These are phyloP conservation scores for Haliclona indistincta DNA, from an alignment of 37 sponge, comb jelly and placozoan species.

Conservation along the genomic window DNA sequence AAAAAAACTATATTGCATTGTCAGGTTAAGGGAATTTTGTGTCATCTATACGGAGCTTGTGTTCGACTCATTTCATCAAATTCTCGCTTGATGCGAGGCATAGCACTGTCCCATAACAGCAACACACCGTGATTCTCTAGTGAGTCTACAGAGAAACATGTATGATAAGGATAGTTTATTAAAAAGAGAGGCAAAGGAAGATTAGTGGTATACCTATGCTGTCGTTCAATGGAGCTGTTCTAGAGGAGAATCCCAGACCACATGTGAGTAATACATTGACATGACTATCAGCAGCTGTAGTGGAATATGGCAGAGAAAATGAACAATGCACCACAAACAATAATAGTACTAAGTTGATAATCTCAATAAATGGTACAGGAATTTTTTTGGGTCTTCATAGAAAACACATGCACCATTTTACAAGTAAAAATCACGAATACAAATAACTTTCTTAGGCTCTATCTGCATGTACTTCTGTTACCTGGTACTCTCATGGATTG, in stretches of 20 bases:
- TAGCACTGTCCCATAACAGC: conserved; percentile 76
- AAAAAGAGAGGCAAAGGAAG: neutral
- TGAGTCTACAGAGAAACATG: conserved; percentile 4
- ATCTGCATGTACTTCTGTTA: conserved; percentile 31
- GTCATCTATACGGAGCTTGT: conserved; percentile 26
- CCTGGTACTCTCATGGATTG: conserved; percentile 26
- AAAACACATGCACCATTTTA: no score
- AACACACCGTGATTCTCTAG: conserved; percentile 56
- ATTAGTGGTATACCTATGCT: no score
- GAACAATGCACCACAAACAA: no score
- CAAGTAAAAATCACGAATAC: no score
- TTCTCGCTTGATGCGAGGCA: conserved; percentile 44
- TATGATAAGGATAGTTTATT: neutral
- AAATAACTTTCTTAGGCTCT: neutral
- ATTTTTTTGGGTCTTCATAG: no score
- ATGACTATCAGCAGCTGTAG: no score
- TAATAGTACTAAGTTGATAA: no score
- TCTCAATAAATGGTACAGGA: neutral
- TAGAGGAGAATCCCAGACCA: no score
- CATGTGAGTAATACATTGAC: no score
- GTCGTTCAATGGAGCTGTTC: no score
- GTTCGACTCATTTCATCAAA: conserved; percentile 29
- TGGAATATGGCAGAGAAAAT: no score
- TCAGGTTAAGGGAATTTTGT: neutral
- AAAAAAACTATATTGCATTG: neutral